These are phyloP conservation scores for Ceyx melanurus DNA, from an alignment of 2,113 vertebrate genomes.

Conservation along the genomic window DNA sequence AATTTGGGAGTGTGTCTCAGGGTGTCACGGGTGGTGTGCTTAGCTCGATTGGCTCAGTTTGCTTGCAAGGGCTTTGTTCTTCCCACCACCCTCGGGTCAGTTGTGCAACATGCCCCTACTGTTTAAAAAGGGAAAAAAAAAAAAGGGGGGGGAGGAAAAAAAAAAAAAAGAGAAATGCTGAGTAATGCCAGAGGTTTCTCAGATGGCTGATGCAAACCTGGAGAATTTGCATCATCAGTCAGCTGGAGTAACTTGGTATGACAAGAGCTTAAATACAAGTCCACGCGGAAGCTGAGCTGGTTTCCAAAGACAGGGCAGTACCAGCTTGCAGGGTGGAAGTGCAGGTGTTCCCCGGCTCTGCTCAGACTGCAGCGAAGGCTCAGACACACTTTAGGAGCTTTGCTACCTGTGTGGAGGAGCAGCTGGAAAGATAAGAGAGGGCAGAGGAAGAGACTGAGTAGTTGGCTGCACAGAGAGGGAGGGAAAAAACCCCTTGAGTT, in stretches of 20 bases:
- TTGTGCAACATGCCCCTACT: slow-evolving; percentile 70
- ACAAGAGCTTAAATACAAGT: slow-evolving; percentile 80
- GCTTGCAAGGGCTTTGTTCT: slow-evolving; percentile 69
- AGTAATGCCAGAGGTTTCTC: slow-evolving; percentile 77
- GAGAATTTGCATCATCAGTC: slow-evolving; percentile 85
- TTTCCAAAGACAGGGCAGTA: slow-evolving; percentile 70
- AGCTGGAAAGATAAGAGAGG: background rate
- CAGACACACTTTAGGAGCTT: background rate
- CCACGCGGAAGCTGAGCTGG: slow-evolving; percentile 76
- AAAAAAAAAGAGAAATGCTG: slow-evolving; percentile 64
- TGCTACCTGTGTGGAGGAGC: slow-evolving; percentile 40
- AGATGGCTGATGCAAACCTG: slow-evolving; percentile 86
- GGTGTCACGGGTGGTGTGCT: slow-evolving; percentile 15
- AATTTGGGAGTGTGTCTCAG: slow-evolving; percentile 46
- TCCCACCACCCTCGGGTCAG: slow-evolving; percentile 47
- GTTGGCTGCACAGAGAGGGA: background rate
- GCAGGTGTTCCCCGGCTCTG: slow-evolving; percentile 70
- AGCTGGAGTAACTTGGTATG: slow-evolving; percentile 78
- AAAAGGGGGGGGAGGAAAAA: background rate
- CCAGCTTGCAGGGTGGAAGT: slow-evolving; percentile 11
- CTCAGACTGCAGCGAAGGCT: background rate
- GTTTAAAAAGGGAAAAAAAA: background rate
- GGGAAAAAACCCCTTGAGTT: background rate
- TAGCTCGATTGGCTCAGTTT: slow-evolving; percentile 38
- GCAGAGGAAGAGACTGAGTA: background rate